Evolutionary conservation across 2,113 vertebrate species (phyloP), one percentile per base, ranked within the genome.

Genomic region (Prunella himalayana): DNA sequence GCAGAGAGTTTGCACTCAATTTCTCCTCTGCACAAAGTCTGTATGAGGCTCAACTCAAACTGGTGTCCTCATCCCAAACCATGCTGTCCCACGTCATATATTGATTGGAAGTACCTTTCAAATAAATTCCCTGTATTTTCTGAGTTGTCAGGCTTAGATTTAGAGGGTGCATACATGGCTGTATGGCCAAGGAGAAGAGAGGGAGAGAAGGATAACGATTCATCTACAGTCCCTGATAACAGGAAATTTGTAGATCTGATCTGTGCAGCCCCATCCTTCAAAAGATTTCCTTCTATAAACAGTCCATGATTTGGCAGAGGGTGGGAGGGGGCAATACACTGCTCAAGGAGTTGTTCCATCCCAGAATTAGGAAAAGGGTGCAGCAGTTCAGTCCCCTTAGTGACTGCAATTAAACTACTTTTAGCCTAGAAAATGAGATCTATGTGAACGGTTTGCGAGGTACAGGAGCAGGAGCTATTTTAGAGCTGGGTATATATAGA

Each of bases 401-500:
- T 80, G 51, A 54, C 64, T 92, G 71, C 47, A 80, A 94, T 96
- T 92, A 95, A 95, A 87, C 64, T 88, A 77, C 87, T 86, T 83
- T 88, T 88, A 90, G 79, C 85, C 76, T 78, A 71, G 60, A 90
- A 94, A 83, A 82, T 47, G 75, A 93, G 82, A 83, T 94, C 68
- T 70, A 42, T 80, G 64, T 2, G 17, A 82, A 63, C 0, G 4
- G 63, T 76, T 95, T 95, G 70, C 31, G 56, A 92, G 82, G 88
- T 95, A 93, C 0, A 1, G 89, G 82, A 92, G 75, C 37, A 90
- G 82, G 68, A 92, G 72, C 92, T 95, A 90, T 93, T 97, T 96
- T 93, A 73, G 82, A 94, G 13, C 64, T 30, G 51, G 49, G 79
- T 94, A 93, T 90, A 90, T 96, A 82, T 86, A 93, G 87, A 90